phyloP scores from a whole-genome alignment of 2,888 invertebrate genomes.

The Bedellia somnulentella region DNA sequence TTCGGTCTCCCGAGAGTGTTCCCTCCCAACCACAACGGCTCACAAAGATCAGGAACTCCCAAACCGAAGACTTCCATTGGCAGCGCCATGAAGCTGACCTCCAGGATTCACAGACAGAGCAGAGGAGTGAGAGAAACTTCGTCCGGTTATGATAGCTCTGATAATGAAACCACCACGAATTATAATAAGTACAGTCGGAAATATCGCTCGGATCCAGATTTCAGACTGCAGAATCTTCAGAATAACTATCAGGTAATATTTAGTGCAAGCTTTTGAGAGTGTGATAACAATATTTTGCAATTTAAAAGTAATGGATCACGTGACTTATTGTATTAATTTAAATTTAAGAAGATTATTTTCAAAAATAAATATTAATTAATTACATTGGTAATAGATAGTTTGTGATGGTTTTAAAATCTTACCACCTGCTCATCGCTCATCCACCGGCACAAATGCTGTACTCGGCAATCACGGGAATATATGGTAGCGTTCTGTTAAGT shows the following conservation, averaged over 20 bases:
- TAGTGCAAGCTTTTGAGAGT: too few relatives aligned
- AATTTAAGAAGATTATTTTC: too few relatives aligned
- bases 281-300: not conserved
- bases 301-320: too few relatives aligned
- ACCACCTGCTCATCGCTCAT: too few relatives aligned
- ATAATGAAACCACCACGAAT: constrained; percentile 71
- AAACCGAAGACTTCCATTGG: constrained; percentile 58
- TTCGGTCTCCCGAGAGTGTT: constrained; percentile 91
- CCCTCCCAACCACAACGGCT: constrained; percentile 78
- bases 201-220: constrained; percentile 86
- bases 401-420: not conserved
- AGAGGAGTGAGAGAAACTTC: constrained; percentile 79
- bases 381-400: not conserved
- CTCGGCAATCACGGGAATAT: too few relatives aligned
- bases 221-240: constrained; percentile 67
- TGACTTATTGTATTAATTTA: too few relatives aligned
- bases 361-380: too few relatives aligned
- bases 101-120: constrained; percentile 58
- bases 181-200: constrained; percentile 68
- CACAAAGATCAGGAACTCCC: constrained; percentile 69
- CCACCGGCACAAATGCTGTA: too few relatives aligned
- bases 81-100: constrained; percentile 55
- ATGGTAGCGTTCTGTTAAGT: too few relatives aligned
- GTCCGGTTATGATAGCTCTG: constrained; percentile 92
- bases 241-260: constrained; percentile 54